Conservation (phyloP, 2,888 invertebrate genomes). For the Callimorpha dominula region DNA sequence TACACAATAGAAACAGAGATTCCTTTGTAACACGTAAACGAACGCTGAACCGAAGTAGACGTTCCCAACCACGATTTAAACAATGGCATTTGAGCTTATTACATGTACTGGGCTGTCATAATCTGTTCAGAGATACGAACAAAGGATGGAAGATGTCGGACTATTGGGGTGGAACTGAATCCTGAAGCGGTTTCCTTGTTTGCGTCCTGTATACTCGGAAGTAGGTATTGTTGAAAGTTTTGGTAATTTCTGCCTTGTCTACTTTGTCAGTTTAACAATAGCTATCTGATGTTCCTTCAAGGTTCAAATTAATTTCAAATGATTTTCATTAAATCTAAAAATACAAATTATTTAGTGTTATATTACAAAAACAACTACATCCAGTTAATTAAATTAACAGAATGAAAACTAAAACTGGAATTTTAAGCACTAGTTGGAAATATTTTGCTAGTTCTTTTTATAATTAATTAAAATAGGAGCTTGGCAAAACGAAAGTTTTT, state of each 20-base stretch:
- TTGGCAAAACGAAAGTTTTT: conserved; percentile 10
- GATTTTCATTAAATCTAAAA: too few species aligned
- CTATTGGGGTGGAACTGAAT: conserved; percentile 31
- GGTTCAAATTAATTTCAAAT: too few species aligned
- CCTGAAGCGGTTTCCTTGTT: conserved; percentile 17
- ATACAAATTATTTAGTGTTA: background rate
- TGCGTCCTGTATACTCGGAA: conserved; percentile 35
- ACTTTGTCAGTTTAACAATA: conserved; percentile 2
- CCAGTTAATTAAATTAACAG: background rate
- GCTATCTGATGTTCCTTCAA: background rate
- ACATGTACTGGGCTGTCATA: conserved; percentile 56
- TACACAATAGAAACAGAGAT: conserved; percentile 49
- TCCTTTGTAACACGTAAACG: conserved; percentile 46
- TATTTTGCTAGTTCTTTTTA: background rate
- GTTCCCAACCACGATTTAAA: conserved; percentile 58
- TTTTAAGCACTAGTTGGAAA: background rate
- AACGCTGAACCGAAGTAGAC: conserved; percentile 33
- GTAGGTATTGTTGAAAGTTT: conserved; percentile 11
- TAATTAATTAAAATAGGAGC: conserved; percentile 17
- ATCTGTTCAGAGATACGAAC: conserved; percentile 42
- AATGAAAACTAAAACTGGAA: background rate
- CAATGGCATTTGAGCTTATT: conserved; percentile 68
- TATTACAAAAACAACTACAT: background rate
- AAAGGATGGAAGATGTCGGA: conserved; percentile 46
- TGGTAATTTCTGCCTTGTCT: conserved; percentile 9